Conservation (phyloP, 2,113 vertebrate species). For the Thalassarche chlororhynchos region DNA sequence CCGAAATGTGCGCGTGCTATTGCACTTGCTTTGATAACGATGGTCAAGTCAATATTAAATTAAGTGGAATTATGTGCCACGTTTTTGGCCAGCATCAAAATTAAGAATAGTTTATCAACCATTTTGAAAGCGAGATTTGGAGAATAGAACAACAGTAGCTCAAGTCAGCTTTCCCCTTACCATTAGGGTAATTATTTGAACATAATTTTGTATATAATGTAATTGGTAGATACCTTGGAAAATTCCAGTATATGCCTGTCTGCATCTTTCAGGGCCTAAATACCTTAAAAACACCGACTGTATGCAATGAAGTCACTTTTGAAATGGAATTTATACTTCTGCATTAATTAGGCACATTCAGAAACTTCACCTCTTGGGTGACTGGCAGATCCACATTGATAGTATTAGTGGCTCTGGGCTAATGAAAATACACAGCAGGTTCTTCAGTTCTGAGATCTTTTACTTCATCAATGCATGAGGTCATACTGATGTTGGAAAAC, state of each 20-base stretch:
- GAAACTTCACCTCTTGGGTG: background rate
- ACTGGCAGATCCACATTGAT: background rate
- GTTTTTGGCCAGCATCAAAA: background rate
- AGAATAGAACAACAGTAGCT: background rate
- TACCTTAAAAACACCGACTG: background rate
- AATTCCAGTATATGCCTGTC: background rate
- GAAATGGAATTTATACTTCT: background rate
- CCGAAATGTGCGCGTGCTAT: background rate
- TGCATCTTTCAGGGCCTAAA: background rate
- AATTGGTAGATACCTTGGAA: background rate
- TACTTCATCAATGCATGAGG: background rate
- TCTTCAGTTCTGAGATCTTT: background rate
- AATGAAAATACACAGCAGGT: background rate
- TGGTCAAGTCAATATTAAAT: background rate
- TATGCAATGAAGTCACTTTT: background rate
- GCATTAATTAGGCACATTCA: background rate
- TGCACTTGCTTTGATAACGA: background rate
- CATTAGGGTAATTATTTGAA: background rate
- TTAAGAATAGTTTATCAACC: background rate
- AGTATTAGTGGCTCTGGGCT: background rate
- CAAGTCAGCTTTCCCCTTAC: background rate
- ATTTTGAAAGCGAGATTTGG: background rate
- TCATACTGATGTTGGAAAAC: background rate
- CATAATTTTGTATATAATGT: background rate
- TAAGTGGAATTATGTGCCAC: background rate